A percentile compares a stretch with the other conserved stretches of the same genome.
Conservation (phyloP, 2,113 vertebrate species). For the Chlorodrepanis virens region DNA sequence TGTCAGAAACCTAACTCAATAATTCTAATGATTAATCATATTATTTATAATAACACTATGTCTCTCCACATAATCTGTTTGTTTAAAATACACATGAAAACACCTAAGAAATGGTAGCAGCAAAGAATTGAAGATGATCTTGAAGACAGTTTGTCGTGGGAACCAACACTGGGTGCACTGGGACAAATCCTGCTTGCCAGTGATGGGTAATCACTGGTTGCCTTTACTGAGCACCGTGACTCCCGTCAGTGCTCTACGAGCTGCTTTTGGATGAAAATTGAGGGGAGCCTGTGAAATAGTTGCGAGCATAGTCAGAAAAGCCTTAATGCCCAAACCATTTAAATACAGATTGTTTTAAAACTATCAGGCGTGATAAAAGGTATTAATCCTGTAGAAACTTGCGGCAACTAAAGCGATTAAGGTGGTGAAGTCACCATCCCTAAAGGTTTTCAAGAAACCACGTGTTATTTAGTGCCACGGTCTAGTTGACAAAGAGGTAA, state of each 20-base stretch:
- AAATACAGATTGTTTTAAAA: neutral
- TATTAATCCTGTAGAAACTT: neutral
- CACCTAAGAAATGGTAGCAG: fast-evolving
- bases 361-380: neutral
- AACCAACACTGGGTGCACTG: fast-evolving
- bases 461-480: neutral
- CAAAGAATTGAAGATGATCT: neutral
- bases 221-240: neutral
- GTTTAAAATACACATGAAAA: neutral
- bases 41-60: neutral
- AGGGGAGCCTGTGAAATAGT: neutral
- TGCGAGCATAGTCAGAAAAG: neutral
- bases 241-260: neutral
- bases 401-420: neutral
- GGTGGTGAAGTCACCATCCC: neutral
- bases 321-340: neutral
- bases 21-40: neutral
- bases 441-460: neutral
- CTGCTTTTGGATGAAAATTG: neutral
- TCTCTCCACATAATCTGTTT: neutral
- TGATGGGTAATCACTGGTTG: fast-evolving
- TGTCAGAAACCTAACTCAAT: neutral
- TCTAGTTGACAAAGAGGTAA: neutral
- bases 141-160: neutral
- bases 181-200: fast-evolving